A percentile compares a stretch with the other conserved stretches of the same genome.
Evolutionary conservation across 2,888 invertebrate genomes (phyloP).

Genomic region (Mythimna albipuncta): DNA sequence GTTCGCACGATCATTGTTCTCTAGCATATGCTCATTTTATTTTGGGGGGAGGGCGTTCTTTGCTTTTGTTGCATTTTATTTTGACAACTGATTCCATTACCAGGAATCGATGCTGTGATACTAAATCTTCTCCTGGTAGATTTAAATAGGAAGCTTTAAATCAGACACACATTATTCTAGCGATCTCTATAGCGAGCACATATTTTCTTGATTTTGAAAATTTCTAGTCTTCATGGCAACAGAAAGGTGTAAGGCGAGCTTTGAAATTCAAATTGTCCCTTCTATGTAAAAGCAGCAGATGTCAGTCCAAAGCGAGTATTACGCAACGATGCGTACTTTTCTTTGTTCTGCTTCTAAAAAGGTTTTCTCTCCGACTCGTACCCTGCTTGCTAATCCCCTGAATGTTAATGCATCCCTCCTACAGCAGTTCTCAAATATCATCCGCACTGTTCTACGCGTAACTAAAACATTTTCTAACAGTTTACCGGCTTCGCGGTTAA

Average conservation of each 20-base stretch:
- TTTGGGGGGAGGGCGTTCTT: too few species aligned
- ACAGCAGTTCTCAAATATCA: conserved; percentile 66
- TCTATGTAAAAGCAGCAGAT: conserved; percentile 50
- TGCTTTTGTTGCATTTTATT: too few species aligned
- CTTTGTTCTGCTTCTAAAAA: conserved; percentile 57
- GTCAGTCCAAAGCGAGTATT: conserved; percentile 42
- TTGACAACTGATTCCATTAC: too few species aligned
- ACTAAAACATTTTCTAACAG: conserved; percentile 55
- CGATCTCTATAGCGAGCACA: background rate
- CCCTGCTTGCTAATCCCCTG: conserved; percentile 55
- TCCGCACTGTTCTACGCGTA: conserved; percentile 50
- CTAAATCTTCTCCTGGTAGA: too few species aligned
- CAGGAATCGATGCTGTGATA: too few species aligned
- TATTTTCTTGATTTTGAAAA: conserved; percentile 4
- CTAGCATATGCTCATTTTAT: too few species aligned
- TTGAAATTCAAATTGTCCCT: conserved; percentile 46
- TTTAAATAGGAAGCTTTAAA: background rate
- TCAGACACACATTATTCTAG: background rate
- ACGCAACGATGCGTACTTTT: conserved; percentile 57
- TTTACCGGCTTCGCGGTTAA: conserved; percentile 64
- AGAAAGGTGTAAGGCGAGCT: conserved; percentile 11
- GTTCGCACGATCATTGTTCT: too few species aligned
- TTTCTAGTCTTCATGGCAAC: background rate
- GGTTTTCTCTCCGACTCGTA: conserved; percentile 44
- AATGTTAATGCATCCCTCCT: conserved; percentile 57